These are phyloP conservation scores for Teleopsis dalmanni DNA, from an alignment of 1,140 invertebrate species.

Conservation along the genomic window DNA sequence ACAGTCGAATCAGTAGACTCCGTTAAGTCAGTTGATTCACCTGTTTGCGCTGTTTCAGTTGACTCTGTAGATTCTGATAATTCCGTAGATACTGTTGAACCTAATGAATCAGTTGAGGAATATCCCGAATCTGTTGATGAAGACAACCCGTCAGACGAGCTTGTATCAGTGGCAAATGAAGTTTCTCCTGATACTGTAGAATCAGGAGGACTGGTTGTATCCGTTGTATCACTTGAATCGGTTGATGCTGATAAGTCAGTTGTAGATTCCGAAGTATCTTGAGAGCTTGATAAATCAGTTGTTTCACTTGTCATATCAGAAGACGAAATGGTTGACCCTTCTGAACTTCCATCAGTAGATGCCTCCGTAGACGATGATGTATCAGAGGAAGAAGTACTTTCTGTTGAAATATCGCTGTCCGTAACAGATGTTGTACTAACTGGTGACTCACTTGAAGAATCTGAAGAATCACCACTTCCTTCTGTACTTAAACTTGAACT, in stretches of 20 bases:
- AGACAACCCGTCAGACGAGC: neutral
- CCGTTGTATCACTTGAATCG: slow-evolving; percentile 10
- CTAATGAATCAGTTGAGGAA: slow-evolving; percentile 17
- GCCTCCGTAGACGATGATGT: slow-evolving; percentile 17
- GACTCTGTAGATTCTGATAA: slow-evolving; percentile 15
- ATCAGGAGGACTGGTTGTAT: slow-evolving; percentile 3
- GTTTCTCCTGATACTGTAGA: slow-evolving; percentile 3
- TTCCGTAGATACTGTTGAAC: slow-evolving; percentile 18
- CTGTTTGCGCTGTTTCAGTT: slow-evolving; percentile 17
- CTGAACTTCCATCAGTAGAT: neutral
- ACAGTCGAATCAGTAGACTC: slow-evolving; percentile 17
- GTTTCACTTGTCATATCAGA: neutral
- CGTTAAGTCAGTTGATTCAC: slow-evolving; percentile 19
- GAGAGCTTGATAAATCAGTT: neutral
- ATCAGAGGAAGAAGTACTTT: slow-evolving; percentile 8
- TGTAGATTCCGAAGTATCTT: neutral
- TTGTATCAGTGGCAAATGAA: slow-evolving; percentile 13
- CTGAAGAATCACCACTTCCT: slow-evolving; percentile 30
- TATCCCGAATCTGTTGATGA: neutral
- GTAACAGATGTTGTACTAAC: slow-evolving; percentile 7
- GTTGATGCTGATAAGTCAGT: slow-evolving; percentile 8
- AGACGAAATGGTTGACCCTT: neutral
- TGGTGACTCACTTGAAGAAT: slow-evolving; percentile 14
- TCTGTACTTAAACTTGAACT: slow-evolving; percentile 19
- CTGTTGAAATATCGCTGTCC: neutral